Conservation (phyloP, 2,797 vertebrate genomes). For the Gallinago nigripennis region DNA sequence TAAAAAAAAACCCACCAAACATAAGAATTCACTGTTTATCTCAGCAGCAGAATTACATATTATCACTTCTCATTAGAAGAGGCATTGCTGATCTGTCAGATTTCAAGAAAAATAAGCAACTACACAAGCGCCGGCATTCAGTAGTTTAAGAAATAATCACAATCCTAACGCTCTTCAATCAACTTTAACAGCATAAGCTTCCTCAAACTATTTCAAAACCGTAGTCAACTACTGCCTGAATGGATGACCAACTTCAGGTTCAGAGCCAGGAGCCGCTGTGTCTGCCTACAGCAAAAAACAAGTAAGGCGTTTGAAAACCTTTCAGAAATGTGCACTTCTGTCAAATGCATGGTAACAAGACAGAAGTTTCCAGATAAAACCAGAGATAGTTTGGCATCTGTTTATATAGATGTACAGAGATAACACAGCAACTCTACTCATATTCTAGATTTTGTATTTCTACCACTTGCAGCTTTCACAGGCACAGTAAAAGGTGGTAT, state of each 20-base stretch:
- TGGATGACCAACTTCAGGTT: neutral
- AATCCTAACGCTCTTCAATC: neutral
- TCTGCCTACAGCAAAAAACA: neutral
- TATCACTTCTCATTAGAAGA: neutral
- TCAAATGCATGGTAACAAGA: rapidly evolving
- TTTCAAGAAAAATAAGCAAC: neutral
- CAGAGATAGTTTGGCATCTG: neutral
- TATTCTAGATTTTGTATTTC: neutral
- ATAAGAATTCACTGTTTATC: neutral
- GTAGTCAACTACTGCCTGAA: neutral
- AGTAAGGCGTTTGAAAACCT: neutral
- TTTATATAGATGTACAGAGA: neutral
- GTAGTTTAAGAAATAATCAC: neutral
- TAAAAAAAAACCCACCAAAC: neutral
- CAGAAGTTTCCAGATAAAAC: neutral
- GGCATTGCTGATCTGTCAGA: neutral
- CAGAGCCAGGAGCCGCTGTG: neutral
- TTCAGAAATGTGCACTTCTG: neutral
- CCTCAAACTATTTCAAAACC: neutral
- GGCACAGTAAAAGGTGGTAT: neutral
- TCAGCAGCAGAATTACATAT: neutral
- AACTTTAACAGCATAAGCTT: neutral
- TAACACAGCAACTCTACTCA: neutral
- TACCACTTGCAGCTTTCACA: neutral
- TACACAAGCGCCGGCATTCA: neutral